Conservation (phyloP, 2,113 vertebrate species). For the Cyanistes caeruleus region DNA sequence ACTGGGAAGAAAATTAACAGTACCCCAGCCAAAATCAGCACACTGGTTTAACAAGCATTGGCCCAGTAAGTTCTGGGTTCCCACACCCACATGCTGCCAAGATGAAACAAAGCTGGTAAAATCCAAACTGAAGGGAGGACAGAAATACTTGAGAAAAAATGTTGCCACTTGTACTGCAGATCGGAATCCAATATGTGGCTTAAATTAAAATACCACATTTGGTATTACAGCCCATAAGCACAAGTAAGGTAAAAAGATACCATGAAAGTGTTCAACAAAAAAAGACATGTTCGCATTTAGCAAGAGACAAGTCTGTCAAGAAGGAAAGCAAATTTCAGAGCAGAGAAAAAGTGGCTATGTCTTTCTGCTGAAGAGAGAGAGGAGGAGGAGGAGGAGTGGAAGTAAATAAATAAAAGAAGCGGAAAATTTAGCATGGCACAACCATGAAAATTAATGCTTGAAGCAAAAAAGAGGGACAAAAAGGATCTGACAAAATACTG, state of each 20-base stretch:
- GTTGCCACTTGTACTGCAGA: not conserved
- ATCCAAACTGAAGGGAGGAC: not conserved
- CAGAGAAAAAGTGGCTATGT: not conserved
- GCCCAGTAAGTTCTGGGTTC: not conserved
- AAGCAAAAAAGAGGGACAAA: constrained; percentile 14
- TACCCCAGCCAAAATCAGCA: not conserved
- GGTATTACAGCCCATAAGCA: accelerated
- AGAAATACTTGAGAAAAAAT: not conserved
- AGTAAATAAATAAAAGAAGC: constrained; percentile 51
- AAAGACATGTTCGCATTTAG: not conserved
- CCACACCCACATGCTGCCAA: not conserved
- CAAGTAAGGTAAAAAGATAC: not conserved
- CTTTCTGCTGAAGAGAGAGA: constrained; percentile 16
- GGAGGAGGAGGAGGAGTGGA: not conserved
- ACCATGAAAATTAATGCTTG: constrained; percentile 20
- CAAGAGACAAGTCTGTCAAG: not conserved
- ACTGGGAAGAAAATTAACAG: not conserved
- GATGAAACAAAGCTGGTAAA: not conserved
- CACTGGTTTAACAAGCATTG: not conserved
- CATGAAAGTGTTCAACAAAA: not conserved
- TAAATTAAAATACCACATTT: not conserved
- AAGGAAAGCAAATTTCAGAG: not conserved
- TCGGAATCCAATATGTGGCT: not conserved
- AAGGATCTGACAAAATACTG: constrained; percentile 30
- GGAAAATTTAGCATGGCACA: constrained; percentile 18